Percentiles rank a stretch among this genome's conserved stretches.
These are phyloP conservation scores for Perodicticus potto DNA, from an alignment of 2,797 vertebrate genomes.

Conservation along the genomic window DNA sequence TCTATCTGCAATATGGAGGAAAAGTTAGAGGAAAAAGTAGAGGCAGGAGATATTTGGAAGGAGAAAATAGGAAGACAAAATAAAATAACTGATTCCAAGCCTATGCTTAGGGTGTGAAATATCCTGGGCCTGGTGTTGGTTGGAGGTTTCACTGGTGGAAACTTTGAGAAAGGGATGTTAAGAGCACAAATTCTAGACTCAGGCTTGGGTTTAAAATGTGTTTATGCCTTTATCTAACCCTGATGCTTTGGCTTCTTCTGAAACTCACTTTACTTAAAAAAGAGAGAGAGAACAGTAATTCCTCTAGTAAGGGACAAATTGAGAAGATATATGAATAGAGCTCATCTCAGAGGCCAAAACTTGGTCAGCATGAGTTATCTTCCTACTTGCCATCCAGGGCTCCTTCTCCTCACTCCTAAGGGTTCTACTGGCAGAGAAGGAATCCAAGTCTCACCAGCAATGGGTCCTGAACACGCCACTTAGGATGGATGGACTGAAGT, in stretches of 20 bases:
- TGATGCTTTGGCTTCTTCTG: neutral
- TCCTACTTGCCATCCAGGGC: neutral
- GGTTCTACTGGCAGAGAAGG: neutral
- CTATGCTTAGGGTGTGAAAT: neutral
- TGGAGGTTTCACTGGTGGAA: neutral
- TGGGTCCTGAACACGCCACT: neutral
- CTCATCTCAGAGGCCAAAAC: neutral
- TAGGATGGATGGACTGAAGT: neutral
- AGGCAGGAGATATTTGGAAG: slow-evolving; percentile 5
- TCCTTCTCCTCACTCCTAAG: neutral
- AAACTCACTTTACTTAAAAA: neutral
- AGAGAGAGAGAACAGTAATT: neutral
- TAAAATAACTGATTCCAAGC: neutral
- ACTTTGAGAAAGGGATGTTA: neutral
- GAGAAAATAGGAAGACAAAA: slow-evolving; percentile 19
- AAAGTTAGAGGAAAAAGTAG: neutral
- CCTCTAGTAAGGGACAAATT: neutral
- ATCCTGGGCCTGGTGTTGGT: neutral
- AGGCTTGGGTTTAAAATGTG: neutral
- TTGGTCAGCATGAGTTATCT: slow-evolving; percentile 12
- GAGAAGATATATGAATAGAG: neutral
- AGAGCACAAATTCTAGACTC: neutral
- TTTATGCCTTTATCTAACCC: neutral
- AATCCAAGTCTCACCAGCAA: neutral
- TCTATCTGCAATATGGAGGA: neutral